Conservation (phyloP, 2,113 vertebrate genomes). For the Thunnus thynnus region DNA sequence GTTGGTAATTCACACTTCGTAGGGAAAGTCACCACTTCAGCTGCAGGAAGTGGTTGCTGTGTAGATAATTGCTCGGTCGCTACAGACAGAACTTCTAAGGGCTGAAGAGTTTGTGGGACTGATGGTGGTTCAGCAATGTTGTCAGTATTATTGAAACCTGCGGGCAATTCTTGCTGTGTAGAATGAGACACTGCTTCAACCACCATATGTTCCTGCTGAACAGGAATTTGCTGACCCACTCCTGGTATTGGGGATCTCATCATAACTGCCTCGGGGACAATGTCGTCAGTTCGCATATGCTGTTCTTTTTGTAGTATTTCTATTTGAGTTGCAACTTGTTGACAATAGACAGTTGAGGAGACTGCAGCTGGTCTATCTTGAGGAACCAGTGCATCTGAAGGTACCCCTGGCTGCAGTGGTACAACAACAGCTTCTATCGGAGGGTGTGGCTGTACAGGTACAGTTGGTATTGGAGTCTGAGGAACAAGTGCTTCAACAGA, state of each 20-base stretch:
- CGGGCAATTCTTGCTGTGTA: slow-evolving; percentile 27
- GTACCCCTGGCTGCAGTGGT: slow-evolving; percentile 29
- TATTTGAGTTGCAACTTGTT: slow-evolving; percentile 34
- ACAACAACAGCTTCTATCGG: slow-evolving; percentile 44
- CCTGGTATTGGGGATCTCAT: slow-evolving; percentile 32
- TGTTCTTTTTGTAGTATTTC: slow-evolving; percentile 45
- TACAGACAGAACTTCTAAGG: slow-evolving; percentile 13
- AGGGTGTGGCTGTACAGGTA: slow-evolving; percentile 53
- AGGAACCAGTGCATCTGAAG: slow-evolving; percentile 3
- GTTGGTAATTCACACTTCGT: slow-evolving; percentile 38
- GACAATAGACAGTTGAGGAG: slow-evolving; percentile 11
- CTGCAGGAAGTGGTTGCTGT: slow-evolving; percentile 32
- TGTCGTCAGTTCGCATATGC: slow-evolving; percentile 26
- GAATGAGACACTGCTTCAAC: slow-evolving; percentile 22
- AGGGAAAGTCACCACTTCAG: slow-evolving; percentile 17
- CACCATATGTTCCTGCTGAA: slow-evolving; percentile 21
- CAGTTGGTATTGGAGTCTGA: slow-evolving; percentile 38
- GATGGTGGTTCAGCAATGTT: slow-evolving; percentile 21
- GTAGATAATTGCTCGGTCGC: slow-evolving; percentile 22
- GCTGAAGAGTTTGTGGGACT: slow-evolving; percentile 36
- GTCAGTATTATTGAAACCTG: slow-evolving; percentile 5
- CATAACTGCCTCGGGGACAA: slow-evolving; percentile 17
- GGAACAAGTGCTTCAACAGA: slow-evolving; percentile 35
- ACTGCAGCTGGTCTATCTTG: slow-evolving; percentile 32
- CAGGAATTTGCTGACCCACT: slow-evolving; percentile 38